Percentiles rank a stretch among this genome's conserved stretches.
Conservation (phyloP, 2,888 invertebrate species). For the Seira sanloemensis region DNA sequence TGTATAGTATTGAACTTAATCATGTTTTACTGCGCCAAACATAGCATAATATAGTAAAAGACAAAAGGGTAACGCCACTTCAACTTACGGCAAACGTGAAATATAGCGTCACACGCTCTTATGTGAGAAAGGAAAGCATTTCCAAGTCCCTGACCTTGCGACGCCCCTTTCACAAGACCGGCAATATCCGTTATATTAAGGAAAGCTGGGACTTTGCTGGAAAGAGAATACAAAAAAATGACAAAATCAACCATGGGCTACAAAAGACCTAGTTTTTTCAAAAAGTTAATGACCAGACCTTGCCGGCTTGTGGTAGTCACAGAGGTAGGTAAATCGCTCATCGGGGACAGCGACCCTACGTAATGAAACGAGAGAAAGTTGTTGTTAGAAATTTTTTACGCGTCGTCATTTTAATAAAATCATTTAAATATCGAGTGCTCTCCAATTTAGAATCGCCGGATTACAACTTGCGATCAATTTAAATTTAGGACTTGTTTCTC, state of each 20-base stretch:
- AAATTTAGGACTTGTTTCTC: neutral
- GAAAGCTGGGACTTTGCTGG: slow-evolving; percentile 97
- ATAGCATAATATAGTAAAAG: too few relatives aligned
- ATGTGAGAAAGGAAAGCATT: slow-evolving; percentile 99
- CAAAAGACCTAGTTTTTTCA: neutral
- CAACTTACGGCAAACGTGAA: slow-evolving; percentile 96
- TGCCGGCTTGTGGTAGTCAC: slow-evolving; percentile 93
- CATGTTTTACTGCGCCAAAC: slow-evolving; percentile 36
- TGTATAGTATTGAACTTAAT: slow-evolving; percentile 75
- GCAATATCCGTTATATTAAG: slow-evolving; percentile 99
- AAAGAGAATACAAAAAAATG: slow-evolving; percentile 32
- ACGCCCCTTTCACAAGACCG: slow-evolving; percentile 97
- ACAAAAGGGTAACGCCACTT: too few relatives aligned
- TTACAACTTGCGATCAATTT: slow-evolving; percentile 12
- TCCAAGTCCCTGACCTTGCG: slow-evolving; percentile 93
- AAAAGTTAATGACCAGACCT: slow-evolving; percentile 81
- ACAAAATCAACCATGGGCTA: neutral
- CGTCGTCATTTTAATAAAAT: too few relatives aligned
- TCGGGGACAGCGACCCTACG: slow-evolving; percentile 99
- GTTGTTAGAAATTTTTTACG: too few relatives aligned
- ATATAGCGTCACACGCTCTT: slow-evolving; percentile 98
- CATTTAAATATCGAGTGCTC: too few relatives aligned
- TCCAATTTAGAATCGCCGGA: too few relatives aligned
- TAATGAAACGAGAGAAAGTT: slow-evolving; percentile 77
- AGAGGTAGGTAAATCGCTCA: slow-evolving; percentile 92